These are phyloP conservation scores for Eptatretus atami DNA, from an alignment of 2,797 vertebrate species.

Conservation along the genomic window DNA sequence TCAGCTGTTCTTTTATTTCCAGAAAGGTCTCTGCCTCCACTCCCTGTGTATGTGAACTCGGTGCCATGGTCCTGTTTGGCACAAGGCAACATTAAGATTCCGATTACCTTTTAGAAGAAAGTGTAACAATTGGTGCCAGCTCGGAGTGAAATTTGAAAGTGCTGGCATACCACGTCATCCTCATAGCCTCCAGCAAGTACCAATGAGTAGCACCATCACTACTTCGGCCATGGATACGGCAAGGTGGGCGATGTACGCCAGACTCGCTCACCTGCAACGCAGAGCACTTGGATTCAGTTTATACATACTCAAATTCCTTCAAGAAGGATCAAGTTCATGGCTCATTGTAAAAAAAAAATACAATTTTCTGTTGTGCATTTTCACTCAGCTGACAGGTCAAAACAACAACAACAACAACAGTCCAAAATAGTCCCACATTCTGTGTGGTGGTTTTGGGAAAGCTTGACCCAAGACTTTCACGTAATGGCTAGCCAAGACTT, in stretches of 20 bases:
- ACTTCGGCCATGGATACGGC: constrained; percentile 73
- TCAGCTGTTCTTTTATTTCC: constrained; percentile 89
- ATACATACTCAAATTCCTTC: background rate
- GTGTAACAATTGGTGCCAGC: too few species aligned
- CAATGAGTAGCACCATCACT: constrained; percentile 67
- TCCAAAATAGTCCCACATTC: background rate
- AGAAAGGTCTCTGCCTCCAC: constrained; percentile 66
- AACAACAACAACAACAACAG: background rate
- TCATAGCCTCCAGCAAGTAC: constrained; percentile 86
- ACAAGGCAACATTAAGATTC: too few species aligned
- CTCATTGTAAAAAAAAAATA: background rate
- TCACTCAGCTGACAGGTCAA: constrained; percentile 7
- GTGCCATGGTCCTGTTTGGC: constrained; percentile 47
- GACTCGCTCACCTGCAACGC: constrained; percentile 51
- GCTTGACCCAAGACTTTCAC: too few species aligned
- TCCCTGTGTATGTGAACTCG: constrained; percentile 84
- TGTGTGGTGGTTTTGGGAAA: too few species aligned
- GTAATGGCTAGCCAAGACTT: too few species aligned
- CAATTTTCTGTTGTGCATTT: background rate
- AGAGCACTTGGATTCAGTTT: background rate
- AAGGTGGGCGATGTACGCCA: constrained; percentile 68
- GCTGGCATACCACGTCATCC: constrained; percentile 54
- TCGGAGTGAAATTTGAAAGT: constrained; percentile 5
- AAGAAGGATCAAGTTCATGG: background rate
- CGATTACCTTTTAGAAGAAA: too few species aligned